Evolutionary conservation across 2,797 vertebrate genomes (phyloP).

Genomic region (Novumbra hubbsi): DNA sequence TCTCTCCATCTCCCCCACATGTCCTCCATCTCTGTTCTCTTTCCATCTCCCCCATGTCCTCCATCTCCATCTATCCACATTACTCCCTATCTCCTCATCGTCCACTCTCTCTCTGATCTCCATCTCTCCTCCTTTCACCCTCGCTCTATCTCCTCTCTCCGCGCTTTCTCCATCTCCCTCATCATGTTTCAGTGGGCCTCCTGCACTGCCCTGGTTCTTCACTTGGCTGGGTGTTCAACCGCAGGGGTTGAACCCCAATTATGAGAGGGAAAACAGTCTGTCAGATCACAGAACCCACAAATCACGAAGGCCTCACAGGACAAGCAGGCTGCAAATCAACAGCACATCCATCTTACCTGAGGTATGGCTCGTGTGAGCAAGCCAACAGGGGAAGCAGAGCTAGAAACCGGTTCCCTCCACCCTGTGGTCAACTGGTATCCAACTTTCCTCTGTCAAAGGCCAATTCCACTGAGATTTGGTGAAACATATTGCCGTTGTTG

Average conservation of each 20-base stretch:
- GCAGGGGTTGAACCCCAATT: slow-evolving; percentile 16
- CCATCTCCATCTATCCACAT: too few species aligned
- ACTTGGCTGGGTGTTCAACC: slow-evolving; percentile 15
- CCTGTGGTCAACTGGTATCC: slow-evolving; percentile 36
- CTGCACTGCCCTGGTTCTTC: background rate
- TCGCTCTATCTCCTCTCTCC: background rate
- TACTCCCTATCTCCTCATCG: too few species aligned
- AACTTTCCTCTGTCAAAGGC: background rate
- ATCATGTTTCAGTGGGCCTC: slow-evolving; percentile 17
- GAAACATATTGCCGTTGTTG: slow-evolving; percentile 25
- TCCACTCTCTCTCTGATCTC: too few species aligned
- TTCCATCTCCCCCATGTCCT: background rate
- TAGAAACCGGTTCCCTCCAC: slow-evolving; percentile 43
- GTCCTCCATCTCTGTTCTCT: too few species aligned
- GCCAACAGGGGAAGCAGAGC: slow-evolving; percentile 30
- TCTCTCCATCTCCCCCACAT: background rate
- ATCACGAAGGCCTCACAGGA: slow-evolving; percentile 38
- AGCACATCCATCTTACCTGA: slow-evolving; percentile 17
- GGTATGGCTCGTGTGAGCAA: background rate
- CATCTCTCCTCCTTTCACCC: slow-evolving; percentile 1
- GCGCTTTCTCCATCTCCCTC: background rate
- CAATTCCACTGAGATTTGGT: background rate
- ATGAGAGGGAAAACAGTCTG: slow-evolving; percentile 27
- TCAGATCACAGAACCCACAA: slow-evolving; percentile 32
- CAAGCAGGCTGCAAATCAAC: slow-evolving; percentile 26